Evolutionary conservation across 2,888 invertebrate genomes (phyloP), one percentile per base, ranked within the genome.

Genomic region (Caenorhabditis angaria): DNA sequence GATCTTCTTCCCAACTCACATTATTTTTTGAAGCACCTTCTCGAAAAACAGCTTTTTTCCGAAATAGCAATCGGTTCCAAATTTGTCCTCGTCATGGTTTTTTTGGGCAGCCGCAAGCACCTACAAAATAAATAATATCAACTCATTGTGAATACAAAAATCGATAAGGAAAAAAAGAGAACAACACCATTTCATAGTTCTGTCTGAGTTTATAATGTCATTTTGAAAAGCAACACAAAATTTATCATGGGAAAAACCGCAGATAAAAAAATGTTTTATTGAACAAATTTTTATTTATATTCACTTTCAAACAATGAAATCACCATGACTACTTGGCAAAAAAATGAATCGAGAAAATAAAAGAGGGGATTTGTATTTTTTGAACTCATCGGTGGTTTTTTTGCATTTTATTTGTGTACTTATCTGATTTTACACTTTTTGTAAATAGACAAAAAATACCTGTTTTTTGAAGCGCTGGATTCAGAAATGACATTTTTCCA

Each of bases 331-430:
- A 41, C 41, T 41, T 8, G 5, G 18, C 41, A 18, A 41, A 3
- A 18, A 41, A 18, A 41, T 12, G 14, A 18, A 18, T 8, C 12
- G 32, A 5, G 12, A 32, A 32, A 32, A 32, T 32, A 12, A 32
- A 32, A 32, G 12, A 68, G 51, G 41, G 41, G 41, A 41, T 41
- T 41, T 41, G 18, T 14, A 27, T 55, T 25, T 55, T 55, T 27
- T 28, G 47, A 41, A 41, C 14, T 58, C 27, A 10, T 28, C 48
- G 32, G n/a, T 65, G 41, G 50, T 41, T 2, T 32, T 32, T 32
- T 32, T 32, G 32, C 5, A 32, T 8, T 8, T 41, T 18, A 41
- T 41, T 10, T 41, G 18, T 41, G n/a, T n/a, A n/a, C n/a, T n/a
- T n/a, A n/a, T n/a, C n/a, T n/a, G n/a, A n/a, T n/a, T n/a, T n/a